Conservation (phyloP, 2,797 vertebrate species). For the Lepilemur ruficaudatus region DNA sequence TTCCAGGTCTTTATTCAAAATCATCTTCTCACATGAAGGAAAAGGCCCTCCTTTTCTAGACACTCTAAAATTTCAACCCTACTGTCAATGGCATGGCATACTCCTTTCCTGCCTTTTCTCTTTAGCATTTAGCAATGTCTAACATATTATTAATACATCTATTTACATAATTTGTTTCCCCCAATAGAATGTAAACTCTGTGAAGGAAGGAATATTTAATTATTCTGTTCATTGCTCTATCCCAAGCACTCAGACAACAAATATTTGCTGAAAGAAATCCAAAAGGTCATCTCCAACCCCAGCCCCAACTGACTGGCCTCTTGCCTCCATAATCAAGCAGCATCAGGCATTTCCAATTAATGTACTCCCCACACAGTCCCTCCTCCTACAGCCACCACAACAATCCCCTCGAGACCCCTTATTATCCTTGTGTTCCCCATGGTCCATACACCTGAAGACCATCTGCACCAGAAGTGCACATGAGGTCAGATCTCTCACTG, state of each 20-base stretch:
- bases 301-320: neutral
- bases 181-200: neutral
- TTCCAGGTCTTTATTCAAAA: neutral
- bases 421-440: neutral
- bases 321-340: neutral
- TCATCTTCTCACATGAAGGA: neutral
- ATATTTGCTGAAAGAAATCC: neutral
- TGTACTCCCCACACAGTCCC: neutral
- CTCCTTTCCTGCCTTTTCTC: neutral
- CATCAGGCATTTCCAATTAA: neutral
- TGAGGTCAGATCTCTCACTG: neutral
- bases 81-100: neutral
- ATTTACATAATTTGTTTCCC: neutral
- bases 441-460: neutral
- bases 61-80: neutral
- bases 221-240: neutral
- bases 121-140: neutral
- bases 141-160: neutral
- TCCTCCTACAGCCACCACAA: neutral
- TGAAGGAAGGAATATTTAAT: neutral
- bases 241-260: conserved; percentile 18
- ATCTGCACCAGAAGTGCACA: neutral
- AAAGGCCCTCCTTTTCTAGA: neutral
- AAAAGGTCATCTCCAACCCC: neutral
- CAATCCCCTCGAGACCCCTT: neutral